phyloP scores from a whole-genome alignment of 2,113 vertebrate species.

The Myanophis thanlyinensis region DNA sequence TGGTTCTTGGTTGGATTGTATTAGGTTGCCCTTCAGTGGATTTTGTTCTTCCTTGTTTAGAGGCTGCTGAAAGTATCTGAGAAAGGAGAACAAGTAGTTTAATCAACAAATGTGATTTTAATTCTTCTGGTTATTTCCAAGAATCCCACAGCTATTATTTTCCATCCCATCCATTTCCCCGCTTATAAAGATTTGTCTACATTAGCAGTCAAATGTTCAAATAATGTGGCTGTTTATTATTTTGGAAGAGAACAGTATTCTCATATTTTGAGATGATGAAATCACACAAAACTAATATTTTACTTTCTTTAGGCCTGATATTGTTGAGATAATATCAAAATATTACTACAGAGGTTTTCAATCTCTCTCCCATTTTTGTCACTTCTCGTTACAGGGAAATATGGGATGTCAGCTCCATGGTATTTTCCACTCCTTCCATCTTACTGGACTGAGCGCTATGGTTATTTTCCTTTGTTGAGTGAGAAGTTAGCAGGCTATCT shows the following conservation, averaged over 20 bases:
- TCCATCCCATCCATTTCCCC: neutral
- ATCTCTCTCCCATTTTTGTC: conserved; percentile 5
- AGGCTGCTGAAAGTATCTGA: neutral
- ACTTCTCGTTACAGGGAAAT: conserved; percentile 77
- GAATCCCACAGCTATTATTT: neutral
- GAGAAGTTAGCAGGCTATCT: conserved; percentile 69
- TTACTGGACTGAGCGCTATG: conserved; percentile 84
- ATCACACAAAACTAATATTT: neutral
- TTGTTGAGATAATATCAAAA: neutral
- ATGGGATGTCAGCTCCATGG: conserved; percentile 88
- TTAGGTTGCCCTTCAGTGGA: neutral
- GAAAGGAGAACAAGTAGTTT: neutral
- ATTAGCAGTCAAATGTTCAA: neutral
- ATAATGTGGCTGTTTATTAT: neutral
- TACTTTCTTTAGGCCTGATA: neutral
- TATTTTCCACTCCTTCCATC: conserved; percentile 90
- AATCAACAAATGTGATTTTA: neutral
- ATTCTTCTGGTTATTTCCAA: neutral
- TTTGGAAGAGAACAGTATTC: neutral
- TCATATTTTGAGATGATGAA: neutral
- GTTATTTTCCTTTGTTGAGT: conserved; percentile 61
- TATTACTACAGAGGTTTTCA: neutral
- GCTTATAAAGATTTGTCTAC: neutral
- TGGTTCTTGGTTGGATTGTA: neutral
- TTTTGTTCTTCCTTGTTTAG: neutral